Percentiles rank a stretch among this genome's conserved stretches.
These are phyloP conservation scores for Schizopygopsis pylzovi DNA, from an alignment of 2,797 vertebrate genomes.

Conservation along the genomic window DNA sequence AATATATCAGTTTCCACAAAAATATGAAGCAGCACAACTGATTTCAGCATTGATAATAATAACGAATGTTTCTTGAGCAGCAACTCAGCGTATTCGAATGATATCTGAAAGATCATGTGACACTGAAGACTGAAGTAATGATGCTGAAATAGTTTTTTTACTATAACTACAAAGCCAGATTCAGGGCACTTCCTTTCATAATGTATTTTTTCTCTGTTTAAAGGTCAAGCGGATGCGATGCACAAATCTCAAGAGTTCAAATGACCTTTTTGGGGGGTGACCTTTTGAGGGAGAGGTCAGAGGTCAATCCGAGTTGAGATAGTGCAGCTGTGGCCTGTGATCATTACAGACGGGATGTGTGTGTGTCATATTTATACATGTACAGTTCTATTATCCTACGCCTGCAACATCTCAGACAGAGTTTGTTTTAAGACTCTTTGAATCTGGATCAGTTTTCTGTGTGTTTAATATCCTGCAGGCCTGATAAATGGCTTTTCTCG, in stretches of 20 bases:
- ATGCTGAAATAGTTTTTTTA: too few relatives aligned
- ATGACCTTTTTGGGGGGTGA: slow-evolving; percentile 39
- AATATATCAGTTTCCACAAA: too few relatives aligned
- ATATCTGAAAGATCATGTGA: too few relatives aligned
- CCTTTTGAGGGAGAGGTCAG: slow-evolving; percentile 20
- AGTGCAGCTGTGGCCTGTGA: slow-evolving; percentile 43
- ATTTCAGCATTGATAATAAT: too few relatives aligned
- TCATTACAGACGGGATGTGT: slow-evolving; percentile 34
- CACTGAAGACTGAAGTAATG: too few relatives aligned
- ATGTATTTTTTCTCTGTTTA: background rate
- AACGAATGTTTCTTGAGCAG: too few relatives aligned
- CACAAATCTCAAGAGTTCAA: slow-evolving; percentile 34
- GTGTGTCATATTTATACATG: slow-evolving; percentile 39
- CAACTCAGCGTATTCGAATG: too few relatives aligned
- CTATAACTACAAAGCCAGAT: background rate
- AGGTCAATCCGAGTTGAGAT: slow-evolving; percentile 31
- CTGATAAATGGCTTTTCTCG: slow-evolving; percentile 19
- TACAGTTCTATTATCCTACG: slow-evolving; percentile 21
- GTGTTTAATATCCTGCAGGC: slow-evolving; percentile 14
- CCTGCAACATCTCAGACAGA: slow-evolving; percentile 40
- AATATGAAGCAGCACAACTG: too few relatives aligned
- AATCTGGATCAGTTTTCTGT: slow-evolving; percentile 22
- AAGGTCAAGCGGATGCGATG: slow-evolving; percentile 8
- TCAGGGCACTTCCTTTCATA: background rate
- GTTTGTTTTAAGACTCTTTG: slow-evolving; percentile 44